These are phyloP conservation scores for Empidonax alnorum DNA, from an alignment of 2,113 vertebrate genomes.

Conservation along the genomic window DNA sequence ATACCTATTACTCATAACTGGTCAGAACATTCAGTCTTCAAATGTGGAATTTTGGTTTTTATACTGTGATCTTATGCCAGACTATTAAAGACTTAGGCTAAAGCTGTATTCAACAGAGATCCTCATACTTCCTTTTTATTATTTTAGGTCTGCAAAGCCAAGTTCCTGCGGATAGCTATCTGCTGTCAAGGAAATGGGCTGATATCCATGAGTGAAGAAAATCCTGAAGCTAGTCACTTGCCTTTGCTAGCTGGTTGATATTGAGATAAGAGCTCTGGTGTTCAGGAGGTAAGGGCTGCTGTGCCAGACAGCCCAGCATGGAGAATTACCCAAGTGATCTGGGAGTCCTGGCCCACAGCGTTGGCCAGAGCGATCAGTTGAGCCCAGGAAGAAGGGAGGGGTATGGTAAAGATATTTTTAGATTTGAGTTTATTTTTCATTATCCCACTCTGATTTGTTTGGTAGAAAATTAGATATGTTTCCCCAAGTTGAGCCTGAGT, in stretches of 20 bases:
- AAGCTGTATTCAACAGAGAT: background rate
- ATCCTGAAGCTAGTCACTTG: background rate
- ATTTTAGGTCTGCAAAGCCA: background rate
- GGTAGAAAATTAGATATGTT: background rate
- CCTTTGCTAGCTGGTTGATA: background rate
- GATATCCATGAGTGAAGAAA: background rate
- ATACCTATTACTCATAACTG: background rate
- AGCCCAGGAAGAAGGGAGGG: background rate
- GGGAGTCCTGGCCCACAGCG: background rate
- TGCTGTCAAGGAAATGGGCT: background rate
- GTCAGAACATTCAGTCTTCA: background rate
- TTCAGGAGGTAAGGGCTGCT: background rate
- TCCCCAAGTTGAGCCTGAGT: background rate
- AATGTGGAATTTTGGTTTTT: background rate
- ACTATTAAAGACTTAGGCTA: background rate
- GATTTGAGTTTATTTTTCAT: background rate
- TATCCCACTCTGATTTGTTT: background rate
- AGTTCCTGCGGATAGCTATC: background rate
- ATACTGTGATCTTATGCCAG: background rate
- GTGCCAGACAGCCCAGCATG: background rate
- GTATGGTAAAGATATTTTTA: background rate
- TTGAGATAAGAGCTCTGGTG: background rate
- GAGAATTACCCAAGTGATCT: background rate
- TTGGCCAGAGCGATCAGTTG: accelerated
- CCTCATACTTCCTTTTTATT: background rate